A percentile compares a stretch with the other conserved stretches of the same genome.
Evolutionary conservation across 2,888 invertebrate species (phyloP).

Genomic region (Mythimna pallens): DNA sequence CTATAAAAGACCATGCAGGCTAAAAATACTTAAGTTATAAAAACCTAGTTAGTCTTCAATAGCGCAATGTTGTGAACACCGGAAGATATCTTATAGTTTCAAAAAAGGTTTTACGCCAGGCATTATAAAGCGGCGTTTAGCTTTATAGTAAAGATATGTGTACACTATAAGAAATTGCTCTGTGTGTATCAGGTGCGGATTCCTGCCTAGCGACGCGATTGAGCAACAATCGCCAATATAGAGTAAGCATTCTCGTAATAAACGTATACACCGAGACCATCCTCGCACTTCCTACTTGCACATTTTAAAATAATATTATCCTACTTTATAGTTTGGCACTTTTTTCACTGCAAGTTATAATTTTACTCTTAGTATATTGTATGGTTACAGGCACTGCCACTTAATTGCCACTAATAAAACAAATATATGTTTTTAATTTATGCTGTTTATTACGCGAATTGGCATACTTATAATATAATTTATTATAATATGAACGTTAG

Average conservation of each 20-base stretch:
- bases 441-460: slow-evolving; percentile 43
- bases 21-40: slow-evolving; percentile 4
- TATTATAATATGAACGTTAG: neutral
- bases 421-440: slow-evolving; percentile 16
- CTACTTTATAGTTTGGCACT: slow-evolving; percentile 58
- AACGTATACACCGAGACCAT: slow-evolving; percentile 66
- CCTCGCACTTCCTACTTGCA: slow-evolving; percentile 68
- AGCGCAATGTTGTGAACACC: slow-evolving; percentile 25
- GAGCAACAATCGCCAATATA: slow-evolving; percentile 89
- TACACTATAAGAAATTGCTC: slow-evolving; percentile 72
- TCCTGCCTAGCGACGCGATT: slow-evolving; percentile 89
- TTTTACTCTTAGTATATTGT: slow-evolving; percentile 46
- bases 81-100: slow-evolving; percentile 43
- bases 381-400: slow-evolving; percentile 40
- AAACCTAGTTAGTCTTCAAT: neutral
- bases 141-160: slow-evolving; percentile 48
- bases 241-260: slow-evolving; percentile 84
- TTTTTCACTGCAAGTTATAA: slow-evolving; percentile 55
- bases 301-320: slow-evolving; percentile 45
- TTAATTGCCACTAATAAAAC: slow-evolving; percentile 13
- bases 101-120: slow-evolving; percentile 24
- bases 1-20: slow-evolving; percentile 30
- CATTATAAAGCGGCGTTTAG: slow-evolving; percentile 26
- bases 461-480: slow-evolving; percentile 36
- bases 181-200: slow-evolving; percentile 89